Evolutionary conservation across 2,797 vertebrate species (phyloP).

Genomic region (Scarus forsteni): DNA sequence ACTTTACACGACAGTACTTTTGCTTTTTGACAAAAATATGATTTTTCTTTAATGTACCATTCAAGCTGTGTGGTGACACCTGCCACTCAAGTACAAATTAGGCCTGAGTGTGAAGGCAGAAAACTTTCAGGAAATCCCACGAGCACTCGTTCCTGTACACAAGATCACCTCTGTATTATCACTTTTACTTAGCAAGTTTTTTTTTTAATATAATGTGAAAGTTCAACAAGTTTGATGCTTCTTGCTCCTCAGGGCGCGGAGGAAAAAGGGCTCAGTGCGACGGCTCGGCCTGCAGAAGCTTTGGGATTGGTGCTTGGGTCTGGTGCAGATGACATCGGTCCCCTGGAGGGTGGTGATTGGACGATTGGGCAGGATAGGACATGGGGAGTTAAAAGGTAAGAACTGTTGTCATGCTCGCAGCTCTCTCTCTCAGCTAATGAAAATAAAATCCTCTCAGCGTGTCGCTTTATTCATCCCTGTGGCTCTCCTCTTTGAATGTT

Average conservation of each 20-base stretch:
- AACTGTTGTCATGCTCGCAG: background rate
- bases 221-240: constrained; percentile 9
- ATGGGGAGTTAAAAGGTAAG: constrained; percentile 96
- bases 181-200: background rate
- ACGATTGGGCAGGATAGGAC: constrained; percentile 96
- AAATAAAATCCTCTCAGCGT: background rate
- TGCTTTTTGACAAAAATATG: constrained; percentile 26
- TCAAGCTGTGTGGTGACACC: constrained; percentile 12
- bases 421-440: constrained; percentile 2
- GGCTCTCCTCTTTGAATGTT: constrained; percentile 7
- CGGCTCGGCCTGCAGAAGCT: constrained; percentile 96
- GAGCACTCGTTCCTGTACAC: background rate
- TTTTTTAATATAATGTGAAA: background rate
- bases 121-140: constrained; percentile 15
- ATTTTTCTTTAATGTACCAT: constrained; percentile 3
- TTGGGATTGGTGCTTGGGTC: constrained; percentile 98
- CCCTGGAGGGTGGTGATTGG: constrained; percentile 99
- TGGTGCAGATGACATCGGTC: constrained; percentile 98
- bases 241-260: constrained; percentile 87
- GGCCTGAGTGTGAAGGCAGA: constrained; percentile 8
- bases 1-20: constrained; percentile 1
- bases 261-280: constrained; percentile 98
- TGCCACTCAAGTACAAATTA: constrained; percentile 18
- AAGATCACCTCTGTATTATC: background rate
- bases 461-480: background rate